Conservation (phyloP, 2,888 invertebrate species). For the Sinhomidia bicolor region DNA sequence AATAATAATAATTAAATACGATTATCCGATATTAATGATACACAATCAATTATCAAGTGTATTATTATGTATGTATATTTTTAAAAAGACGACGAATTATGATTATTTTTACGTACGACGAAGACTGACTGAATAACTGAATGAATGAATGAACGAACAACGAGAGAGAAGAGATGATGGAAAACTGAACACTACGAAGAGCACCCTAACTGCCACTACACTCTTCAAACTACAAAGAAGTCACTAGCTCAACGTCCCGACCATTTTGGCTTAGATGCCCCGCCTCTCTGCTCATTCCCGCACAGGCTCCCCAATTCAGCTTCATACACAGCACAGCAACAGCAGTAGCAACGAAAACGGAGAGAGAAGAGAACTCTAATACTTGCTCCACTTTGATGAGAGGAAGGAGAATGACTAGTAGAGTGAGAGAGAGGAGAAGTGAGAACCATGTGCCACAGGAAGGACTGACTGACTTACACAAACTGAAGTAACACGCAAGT, state of each 20-base stretch:
- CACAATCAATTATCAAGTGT: slow-evolving; percentile 48
- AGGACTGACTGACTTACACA: slow-evolving; percentile 40
- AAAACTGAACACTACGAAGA: slow-evolving; percentile 79
- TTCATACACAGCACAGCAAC: slow-evolving; percentile 43
- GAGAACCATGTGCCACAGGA: slow-evolving; percentile 60
- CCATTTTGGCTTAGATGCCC: slow-evolving; percentile 79
- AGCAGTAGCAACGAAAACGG: background rate
- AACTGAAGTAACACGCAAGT: slow-evolving; percentile 39
- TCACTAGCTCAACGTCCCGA: slow-evolving; percentile 78
- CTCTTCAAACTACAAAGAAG: slow-evolving; percentile 80
- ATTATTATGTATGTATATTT: slow-evolving; percentile 10
- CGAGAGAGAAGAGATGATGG: slow-evolving; percentile 72
- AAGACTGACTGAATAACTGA: slow-evolving; percentile 69
- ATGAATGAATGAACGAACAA: slow-evolving; percentile 64
- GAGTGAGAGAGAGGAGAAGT: slow-evolving; percentile 31
- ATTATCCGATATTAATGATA: slow-evolving; percentile 35
- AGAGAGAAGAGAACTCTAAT: slow-evolving; percentile 33
- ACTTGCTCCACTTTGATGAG: slow-evolving; percentile 55
- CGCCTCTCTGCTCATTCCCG: slow-evolving; percentile 76
- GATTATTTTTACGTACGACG: slow-evolving; percentile 43
- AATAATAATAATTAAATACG: slow-evolving; percentile 44
- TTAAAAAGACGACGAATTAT: slow-evolving; percentile 20
- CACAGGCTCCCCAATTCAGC: slow-evolving; percentile 72
- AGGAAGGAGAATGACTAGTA: slow-evolving; percentile 43
- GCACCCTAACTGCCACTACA: slow-evolving; percentile 80